phyloP scores from a whole-genome alignment of 2,888 invertebrate species.

The Thera britannica region DNA sequence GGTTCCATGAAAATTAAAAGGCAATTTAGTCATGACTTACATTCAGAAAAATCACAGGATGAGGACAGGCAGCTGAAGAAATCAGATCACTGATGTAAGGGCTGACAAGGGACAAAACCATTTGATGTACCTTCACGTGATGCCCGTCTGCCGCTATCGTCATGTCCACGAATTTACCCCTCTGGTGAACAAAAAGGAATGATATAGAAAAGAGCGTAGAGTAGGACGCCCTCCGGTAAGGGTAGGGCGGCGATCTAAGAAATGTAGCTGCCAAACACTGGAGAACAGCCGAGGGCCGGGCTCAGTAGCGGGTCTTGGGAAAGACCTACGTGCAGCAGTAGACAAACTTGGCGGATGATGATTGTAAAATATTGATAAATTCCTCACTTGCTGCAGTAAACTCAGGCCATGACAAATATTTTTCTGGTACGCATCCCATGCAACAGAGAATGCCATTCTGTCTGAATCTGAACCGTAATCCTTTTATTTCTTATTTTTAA shows the following conservation, averaged over 20 bases:
- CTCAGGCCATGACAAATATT: slow-evolving; percentile 70
- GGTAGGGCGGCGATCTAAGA: too few relatives aligned
- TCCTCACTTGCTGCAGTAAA: slow-evolving; percentile 64
- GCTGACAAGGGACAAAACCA: slow-evolving; percentile 74
- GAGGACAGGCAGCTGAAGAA: slow-evolving; percentile 65
- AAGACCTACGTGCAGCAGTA: too few relatives aligned
- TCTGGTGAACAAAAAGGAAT: slow-evolving; percentile 49
- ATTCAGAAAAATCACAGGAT: slow-evolving; percentile 78
- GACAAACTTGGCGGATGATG: too few relatives aligned
- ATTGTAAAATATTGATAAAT: slow-evolving; percentile 3
- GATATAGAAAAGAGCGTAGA: too few relatives aligned
- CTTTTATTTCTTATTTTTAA: background rate
- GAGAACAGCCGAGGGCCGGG: too few relatives aligned
- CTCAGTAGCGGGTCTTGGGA: too few relatives aligned
- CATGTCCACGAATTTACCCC: slow-evolving; percentile 79
- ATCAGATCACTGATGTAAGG: slow-evolving; percentile 76
- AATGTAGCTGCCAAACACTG: too few relatives aligned
- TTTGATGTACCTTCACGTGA: slow-evolving; percentile 75
- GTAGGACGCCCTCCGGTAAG: too few relatives aligned
- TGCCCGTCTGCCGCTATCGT: slow-evolving; percentile 78
- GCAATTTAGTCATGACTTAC: slow-evolving; percentile 52
- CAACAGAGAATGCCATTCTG: slow-evolving; percentile 56
- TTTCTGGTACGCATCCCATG: slow-evolving; percentile 65
- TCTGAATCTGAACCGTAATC: background rate
- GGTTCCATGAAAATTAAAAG: too few relatives aligned